A percentile compares a stretch with the other conserved stretches of the same genome.
Conservation (phyloP, 2,888 invertebrate species). For the Ariolimax columbianus region DNA sequence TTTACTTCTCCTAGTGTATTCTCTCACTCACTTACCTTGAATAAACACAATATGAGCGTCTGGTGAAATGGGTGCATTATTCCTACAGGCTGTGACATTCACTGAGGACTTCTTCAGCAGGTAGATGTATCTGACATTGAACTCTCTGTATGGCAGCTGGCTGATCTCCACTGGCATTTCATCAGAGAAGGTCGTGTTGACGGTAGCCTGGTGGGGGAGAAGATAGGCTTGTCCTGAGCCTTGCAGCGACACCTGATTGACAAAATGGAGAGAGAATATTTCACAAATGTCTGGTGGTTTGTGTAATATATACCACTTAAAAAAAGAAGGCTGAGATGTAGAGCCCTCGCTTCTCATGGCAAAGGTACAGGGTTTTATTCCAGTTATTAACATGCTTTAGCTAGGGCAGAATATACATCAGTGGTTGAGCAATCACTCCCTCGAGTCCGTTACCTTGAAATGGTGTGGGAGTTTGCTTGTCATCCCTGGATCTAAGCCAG, state of each 20-base stretch:
- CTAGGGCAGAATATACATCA: too few relatives aligned
- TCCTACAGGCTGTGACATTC: slow-evolving; percentile 27
- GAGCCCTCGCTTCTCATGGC: too few relatives aligned
- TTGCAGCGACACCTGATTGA: slow-evolving; percentile 10
- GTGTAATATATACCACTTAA: too few relatives aligned
- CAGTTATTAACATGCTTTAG: too few relatives aligned
- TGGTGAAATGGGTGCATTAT: background rate
- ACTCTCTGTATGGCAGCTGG: slow-evolving; percentile 1
- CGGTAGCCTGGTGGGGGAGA: background rate
- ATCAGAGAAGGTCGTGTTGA: slow-evolving; percentile 16
- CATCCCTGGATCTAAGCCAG: too few relatives aligned
- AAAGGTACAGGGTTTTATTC: too few relatives aligned
- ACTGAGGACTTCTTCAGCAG: background rate
- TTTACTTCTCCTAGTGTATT: too few relatives aligned
- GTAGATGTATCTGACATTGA: slow-evolving; percentile 12
- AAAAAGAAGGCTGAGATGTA: too few relatives aligned
- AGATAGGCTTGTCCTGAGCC: slow-evolving; percentile 12
- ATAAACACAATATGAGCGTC: slow-evolving; percentile 16
- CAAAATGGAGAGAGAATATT: background rate
- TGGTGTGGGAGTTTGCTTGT: too few relatives aligned
- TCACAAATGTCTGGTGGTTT: too few relatives aligned
- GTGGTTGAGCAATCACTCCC: too few relatives aligned
- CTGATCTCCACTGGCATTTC: background rate
- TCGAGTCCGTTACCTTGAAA: too few relatives aligned
- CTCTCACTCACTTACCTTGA: background rate